These are phyloP conservation scores for Agrotis puta DNA, from an alignment of 2,888 invertebrate genomes.

Conservation along the genomic window DNA sequence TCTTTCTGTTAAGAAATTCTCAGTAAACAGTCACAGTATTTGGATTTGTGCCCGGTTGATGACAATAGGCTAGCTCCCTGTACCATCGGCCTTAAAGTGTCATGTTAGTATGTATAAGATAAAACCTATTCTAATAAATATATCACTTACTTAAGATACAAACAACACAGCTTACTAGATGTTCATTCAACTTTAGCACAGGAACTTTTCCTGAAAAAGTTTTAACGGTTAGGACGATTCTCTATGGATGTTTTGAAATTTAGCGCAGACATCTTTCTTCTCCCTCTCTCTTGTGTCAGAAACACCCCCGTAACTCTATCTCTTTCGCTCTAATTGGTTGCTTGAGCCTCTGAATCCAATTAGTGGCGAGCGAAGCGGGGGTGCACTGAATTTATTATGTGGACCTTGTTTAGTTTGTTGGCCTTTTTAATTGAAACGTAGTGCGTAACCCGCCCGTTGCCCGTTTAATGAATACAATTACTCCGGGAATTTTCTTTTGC, in stretches of 20 bases:
- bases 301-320: conserved; percentile 66
- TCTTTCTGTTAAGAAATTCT: too few relatives aligned
- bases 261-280: conserved; percentile 55
- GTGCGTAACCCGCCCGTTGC: conserved; percentile 78
- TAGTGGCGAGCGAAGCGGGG: conserved; percentile 79
- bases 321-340: conserved; percentile 85
- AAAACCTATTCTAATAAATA: conserved; percentile 11
- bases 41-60: too few relatives aligned
- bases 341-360: conserved; percentile 86
- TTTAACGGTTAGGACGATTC: conserved; percentile 37
- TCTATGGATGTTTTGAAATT: conserved; percentile 53
- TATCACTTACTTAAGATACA: conserved; percentile 18
- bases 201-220: conserved; percentile 47
- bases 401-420: conserved; percentile 84
- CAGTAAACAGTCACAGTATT: too few relatives aligned
- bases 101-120: not conserved
- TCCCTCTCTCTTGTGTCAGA: conserved; percentile 56
- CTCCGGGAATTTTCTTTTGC: conserved; percentile 51
- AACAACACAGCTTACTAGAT: conserved; percentile 5
- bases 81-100: too few relatives aligned
- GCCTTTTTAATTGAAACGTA: conserved; percentile 87
- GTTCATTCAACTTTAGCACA: conserved; percentile 27
- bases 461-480: conserved; percentile 74
- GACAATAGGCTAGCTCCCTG: too few relatives aligned
- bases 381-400: conserved; percentile 85